A percentile compares a stretch with the other conserved stretches of the same genome.
phyloP scores from a whole-genome alignment of 2,797 vertebrate genomes.

The Pseudochromis fuscus region DNA sequence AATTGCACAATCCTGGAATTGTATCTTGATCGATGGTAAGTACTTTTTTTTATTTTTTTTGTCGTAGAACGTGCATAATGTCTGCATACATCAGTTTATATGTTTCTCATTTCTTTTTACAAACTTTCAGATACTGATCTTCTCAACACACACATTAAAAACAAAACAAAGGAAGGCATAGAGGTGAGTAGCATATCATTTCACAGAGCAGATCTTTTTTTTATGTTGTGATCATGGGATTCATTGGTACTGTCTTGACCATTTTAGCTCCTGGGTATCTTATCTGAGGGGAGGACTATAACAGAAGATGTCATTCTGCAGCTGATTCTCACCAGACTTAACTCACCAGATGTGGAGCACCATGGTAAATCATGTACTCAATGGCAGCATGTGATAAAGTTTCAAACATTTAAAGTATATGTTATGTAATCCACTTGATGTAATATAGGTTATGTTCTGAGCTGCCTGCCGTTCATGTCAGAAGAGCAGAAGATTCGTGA shows the following conservation, averaged over 20 bases:
- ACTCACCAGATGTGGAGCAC: conserved; percentile 89
- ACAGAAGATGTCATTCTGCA: conserved; percentile 88
- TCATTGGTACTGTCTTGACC: conserved; percentile 9
- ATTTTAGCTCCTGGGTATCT: conserved; percentile 86
- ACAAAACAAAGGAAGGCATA: conserved; percentile 83
- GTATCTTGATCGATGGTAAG: conserved; percentile 92
- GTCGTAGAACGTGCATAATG: background rate
- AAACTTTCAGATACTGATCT: conserved; percentile 88
- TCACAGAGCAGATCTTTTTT: background rate
- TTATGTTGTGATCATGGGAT: background rate
- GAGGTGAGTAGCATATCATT: conserved; percentile 80
- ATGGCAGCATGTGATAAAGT: background rate
- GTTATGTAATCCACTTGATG: conserved; percentile 10
- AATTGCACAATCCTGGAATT: conserved; percentile 89
- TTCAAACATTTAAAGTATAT: conserved; percentile 1
- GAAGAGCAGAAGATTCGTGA: conserved; percentile 87
- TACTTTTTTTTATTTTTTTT: background rate
- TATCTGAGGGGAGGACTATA: conserved; percentile 86
- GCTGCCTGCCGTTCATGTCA: conserved; percentile 90
- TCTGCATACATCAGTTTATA: background rate
- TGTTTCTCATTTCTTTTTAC: conserved; percentile 16
- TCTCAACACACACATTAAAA: conserved; percentile 85
- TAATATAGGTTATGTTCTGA: conserved; percentile 92
- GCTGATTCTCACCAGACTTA: conserved; percentile 88
- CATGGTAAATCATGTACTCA: conserved; percentile 85